These are phyloP conservation scores for Anarhynchus alexandrinus DNA, from an alignment of 2,113 vertebrate species.

Conservation along the genomic window DNA sequence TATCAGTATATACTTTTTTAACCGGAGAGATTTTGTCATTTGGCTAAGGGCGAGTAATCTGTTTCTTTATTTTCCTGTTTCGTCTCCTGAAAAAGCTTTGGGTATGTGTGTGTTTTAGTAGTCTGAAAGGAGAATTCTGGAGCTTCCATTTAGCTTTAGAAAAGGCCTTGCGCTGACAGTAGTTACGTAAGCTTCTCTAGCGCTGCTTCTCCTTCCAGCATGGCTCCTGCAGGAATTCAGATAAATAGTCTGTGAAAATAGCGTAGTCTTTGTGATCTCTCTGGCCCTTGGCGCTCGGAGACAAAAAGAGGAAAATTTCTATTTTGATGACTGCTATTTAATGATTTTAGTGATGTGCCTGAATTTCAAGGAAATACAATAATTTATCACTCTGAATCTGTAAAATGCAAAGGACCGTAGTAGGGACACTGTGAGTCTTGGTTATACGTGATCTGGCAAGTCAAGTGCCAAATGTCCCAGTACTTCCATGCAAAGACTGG, in stretches of 20 bases:
- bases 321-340: not conserved
- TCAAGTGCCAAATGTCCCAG: not conserved
- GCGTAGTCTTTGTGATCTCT: not conserved
- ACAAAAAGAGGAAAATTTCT: not conserved
- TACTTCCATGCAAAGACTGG: not conserved
- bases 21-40: not conserved
- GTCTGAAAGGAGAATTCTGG: not conserved
- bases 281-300: not conserved
- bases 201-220: not conserved
- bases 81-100: not conserved
- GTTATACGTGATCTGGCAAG: not conserved
- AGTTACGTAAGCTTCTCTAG: not conserved
- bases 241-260: not conserved
- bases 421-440: rapidly evolving
- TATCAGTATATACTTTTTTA: not conserved
- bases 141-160: not conserved
- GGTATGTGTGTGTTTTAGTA: not conserved
- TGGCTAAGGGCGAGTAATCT: not conserved
- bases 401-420: not conserved
- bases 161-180: not conserved
- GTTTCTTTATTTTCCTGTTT: not conserved
- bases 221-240: not conserved
- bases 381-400: not conserved
- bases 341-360: not conserved
- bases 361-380: not conserved